phyloP scores from a whole-genome alignment of 2,888 invertebrate genomes.

The Drosophila nr. perissopoda region DNA sequence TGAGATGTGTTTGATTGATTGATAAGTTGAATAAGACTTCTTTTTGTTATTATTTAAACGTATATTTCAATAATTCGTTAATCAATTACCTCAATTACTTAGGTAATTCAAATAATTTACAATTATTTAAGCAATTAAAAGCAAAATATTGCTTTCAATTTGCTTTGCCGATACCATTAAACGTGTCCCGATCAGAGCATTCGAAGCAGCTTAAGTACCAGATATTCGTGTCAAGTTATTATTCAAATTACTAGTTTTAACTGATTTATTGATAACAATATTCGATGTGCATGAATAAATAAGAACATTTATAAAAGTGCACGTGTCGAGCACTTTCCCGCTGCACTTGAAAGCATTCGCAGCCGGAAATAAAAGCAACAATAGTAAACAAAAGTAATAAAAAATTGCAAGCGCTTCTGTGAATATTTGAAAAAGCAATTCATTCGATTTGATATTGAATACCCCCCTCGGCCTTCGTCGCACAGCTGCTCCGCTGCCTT shows the following conservation, averaged over 20 bases:
- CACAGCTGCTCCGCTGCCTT: background rate
- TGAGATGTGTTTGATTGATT: background rate
- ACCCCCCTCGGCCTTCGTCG: slow-evolving; percentile 23
- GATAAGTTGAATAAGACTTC: background rate
- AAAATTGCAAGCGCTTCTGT: slow-evolving; percentile 43
- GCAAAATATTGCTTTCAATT: too few species aligned
- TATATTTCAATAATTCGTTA: background rate
- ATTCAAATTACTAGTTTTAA: background rate
- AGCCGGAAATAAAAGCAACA: slow-evolving; percentile 35
- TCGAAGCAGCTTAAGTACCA: background rate
- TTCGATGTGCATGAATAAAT: background rate
- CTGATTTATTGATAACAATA: background rate
- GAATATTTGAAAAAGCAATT: slow-evolving; percentile 63
- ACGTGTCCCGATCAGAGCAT: background rate
- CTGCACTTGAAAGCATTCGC: slow-evolving; percentile 5
- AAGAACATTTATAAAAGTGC: background rate
- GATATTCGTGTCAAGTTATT: background rate
- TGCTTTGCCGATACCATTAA: too few species aligned
- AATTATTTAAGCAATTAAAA: background rate
- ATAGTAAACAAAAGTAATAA: slow-evolving; percentile 26
- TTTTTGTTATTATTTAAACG: background rate
- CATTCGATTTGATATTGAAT: slow-evolving; percentile 52
- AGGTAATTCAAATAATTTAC: background rate
- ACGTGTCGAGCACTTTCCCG: slow-evolving; percentile 25
- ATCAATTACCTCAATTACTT: background rate